Evolutionary conservation across 2,888 invertebrate species (phyloP), one percentile per base, ranked within the genome.

Genomic region (Saturnia pavonia): DNA sequence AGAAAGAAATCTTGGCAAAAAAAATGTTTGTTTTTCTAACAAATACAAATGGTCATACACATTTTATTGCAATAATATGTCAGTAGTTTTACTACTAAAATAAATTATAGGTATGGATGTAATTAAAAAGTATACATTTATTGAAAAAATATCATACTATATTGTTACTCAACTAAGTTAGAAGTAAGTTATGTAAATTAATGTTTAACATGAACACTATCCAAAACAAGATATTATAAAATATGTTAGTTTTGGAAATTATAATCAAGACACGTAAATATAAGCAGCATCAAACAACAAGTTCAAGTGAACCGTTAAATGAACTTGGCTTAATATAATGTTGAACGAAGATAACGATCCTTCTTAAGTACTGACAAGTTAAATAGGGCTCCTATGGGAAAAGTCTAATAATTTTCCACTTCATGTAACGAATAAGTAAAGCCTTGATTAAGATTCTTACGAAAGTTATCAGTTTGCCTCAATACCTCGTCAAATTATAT

Each of bases 371-470:
- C 77, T 76, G 82, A 84, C 76, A 88, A 88, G 82, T 88, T 87
- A 82, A 87, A 88, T 86, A 88, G 82, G 83, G 81, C 82, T 81
- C 76, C 73, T 70, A 71, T 76, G 70, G 77, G 79, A 77, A 82
- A 83, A 82, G 76, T 83, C 79, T 70, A 72, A 77, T 82, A 80
- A 85, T 84, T 77, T 82, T 76, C 78, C 72, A 74, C 75, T 73
- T 74, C 75, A 74, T 77, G 72, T 72, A 65, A 27, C 69, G 70
- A 71, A 73, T 74, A 70, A 72, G 69, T 70, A 40, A 72, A 69
- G 71, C 73, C 67, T 69, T 73, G 71, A 71, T 57, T 70, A 71
- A 43, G 27, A 22, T 40, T 65, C 12, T 40, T 40, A 40, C 7
- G 65, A 65, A 65, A 65, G n/a, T 40, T 65, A 60, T 27, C 57